These are phyloP conservation scores for Eucera pruinosa DNA, from an alignment of 2,888 invertebrate genomes.

Conservation along the genomic window DNA sequence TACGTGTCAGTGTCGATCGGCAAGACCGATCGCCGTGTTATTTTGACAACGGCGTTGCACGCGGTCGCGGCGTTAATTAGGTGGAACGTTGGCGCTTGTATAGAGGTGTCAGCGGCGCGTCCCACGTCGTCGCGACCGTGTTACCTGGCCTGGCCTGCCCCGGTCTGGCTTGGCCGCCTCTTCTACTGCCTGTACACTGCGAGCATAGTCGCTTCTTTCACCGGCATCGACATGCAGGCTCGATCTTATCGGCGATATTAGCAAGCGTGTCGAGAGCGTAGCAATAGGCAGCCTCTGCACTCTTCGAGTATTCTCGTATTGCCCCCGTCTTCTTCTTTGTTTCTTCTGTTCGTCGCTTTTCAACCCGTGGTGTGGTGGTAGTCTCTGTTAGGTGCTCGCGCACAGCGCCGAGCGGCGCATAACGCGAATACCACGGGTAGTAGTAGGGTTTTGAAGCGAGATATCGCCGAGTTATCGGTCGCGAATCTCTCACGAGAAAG, in stretches of 20 bases:
- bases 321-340: not conserved
- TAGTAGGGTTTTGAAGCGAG: slow-evolving; percentile 49
- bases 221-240: slow-evolving; percentile 61
- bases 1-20: slow-evolving; percentile 67
- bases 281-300: not conserved
- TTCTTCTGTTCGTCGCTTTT: not conserved
- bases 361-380: too few relatives aligned
- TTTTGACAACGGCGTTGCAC: slow-evolving; percentile 66
- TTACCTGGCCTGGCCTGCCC: slow-evolving; percentile 27
- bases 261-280: slow-evolving; percentile 72
- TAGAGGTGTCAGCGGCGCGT: slow-evolving; percentile 59
- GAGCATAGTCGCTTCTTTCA: slow-evolving; percentile 41
- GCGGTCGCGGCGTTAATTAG: slow-evolving; percentile 63
- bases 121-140: slow-evolving; percentile 48
- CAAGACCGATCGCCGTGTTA: slow-evolving; percentile 65
- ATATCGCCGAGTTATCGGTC: slow-evolving; percentile 68
- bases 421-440: slow-evolving; percentile 19
- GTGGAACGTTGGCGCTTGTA: slow-evolving; percentile 51
- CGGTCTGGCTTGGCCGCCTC: not conserved
- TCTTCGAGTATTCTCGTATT: not conserved
- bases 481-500: slow-evolving; percentile 74
- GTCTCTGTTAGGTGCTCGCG: too few relatives aligned
- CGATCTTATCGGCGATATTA: slow-evolving; percentile 77
- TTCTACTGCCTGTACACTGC: slow-evolving; percentile 15
- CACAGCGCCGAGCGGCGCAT: too few relatives aligned